Evolutionary conservation across 2,113 vertebrate genomes (phyloP).

Genomic region (Perca schrenkii): DNA sequence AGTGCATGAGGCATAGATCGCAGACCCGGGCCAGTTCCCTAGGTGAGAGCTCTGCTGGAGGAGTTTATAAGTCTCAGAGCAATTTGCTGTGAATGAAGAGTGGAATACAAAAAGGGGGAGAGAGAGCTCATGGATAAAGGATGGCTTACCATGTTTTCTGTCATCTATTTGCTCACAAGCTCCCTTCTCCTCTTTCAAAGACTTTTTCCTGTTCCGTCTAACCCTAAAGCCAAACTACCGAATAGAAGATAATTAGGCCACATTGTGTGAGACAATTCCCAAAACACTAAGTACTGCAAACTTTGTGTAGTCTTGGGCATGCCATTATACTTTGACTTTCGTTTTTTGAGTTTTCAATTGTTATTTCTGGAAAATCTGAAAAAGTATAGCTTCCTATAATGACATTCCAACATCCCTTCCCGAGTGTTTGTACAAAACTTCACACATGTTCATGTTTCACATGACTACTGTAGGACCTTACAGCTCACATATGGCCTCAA

Average conservation of each 20-base stretch:
- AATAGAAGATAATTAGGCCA: constrained; percentile 70
- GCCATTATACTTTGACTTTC: background rate
- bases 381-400: background rate
- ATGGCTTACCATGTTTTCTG: constrained; percentile 68
- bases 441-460: background rate
- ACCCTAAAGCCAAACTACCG: constrained; percentile 28
- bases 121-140: constrained; percentile 59
- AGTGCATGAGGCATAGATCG: constrained; percentile 82
- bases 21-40: constrained; percentile 77
- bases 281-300: background rate
- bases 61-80: constrained; percentile 83
- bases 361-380: background rate
- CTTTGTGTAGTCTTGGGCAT: background rate
- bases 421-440: background rate
- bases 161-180: constrained; percentile 73
- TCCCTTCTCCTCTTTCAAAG: constrained; percentile 27
- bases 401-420: background rate
- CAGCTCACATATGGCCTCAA: background rate
- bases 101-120: constrained; percentile 62
- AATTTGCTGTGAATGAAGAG: constrained; percentile 83
- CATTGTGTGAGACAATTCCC: constrained; percentile 50
- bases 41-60: constrained; percentile 77
- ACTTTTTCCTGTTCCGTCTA: constrained; percentile 22
- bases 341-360: background rate
- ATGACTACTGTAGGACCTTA: background rate